Percentiles rank a stretch among this genome's conserved stretches.
phyloP scores from a whole-genome alignment of 2,113 vertebrate genomes.

The Gallinago undulata region DNA sequence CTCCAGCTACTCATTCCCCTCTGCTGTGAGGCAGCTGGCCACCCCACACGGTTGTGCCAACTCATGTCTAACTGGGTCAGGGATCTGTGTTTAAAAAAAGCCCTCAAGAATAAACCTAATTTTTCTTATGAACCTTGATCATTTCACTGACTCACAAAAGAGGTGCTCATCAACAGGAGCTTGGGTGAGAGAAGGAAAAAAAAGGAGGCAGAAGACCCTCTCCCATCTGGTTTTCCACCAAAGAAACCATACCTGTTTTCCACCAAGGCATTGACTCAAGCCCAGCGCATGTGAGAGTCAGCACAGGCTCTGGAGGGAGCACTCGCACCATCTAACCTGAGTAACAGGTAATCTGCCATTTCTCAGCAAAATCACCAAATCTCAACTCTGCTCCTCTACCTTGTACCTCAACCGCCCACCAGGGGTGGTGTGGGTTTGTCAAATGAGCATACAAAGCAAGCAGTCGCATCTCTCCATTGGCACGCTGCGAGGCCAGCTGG shows the following conservation, averaged over 20 bases:
- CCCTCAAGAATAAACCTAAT: background rate
- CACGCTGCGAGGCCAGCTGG: fast-evolving
- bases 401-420: fast-evolving
- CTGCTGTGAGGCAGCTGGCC: background rate
- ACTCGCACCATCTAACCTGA: background rate
- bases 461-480: fast-evolving
- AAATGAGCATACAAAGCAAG: background rate
- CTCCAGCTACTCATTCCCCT: background rate
- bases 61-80: background rate
- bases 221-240: background rate
- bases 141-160: background rate
- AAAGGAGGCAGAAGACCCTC: background rate
- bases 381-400: background rate
- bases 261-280: background rate
- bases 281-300: background rate
- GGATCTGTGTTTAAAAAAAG: background rate
- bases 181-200: background rate
- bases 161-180: background rate
- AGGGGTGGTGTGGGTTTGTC: background rate
- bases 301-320: background rate
- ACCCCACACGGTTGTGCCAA: background rate
- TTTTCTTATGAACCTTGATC: background rate
- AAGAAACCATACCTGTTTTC: background rate
- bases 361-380: background rate
- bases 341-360: background rate